Base-by-base conservation (phyloP, 2,888 invertebrate genomes). In the Drosophila demipolita region DNA sequence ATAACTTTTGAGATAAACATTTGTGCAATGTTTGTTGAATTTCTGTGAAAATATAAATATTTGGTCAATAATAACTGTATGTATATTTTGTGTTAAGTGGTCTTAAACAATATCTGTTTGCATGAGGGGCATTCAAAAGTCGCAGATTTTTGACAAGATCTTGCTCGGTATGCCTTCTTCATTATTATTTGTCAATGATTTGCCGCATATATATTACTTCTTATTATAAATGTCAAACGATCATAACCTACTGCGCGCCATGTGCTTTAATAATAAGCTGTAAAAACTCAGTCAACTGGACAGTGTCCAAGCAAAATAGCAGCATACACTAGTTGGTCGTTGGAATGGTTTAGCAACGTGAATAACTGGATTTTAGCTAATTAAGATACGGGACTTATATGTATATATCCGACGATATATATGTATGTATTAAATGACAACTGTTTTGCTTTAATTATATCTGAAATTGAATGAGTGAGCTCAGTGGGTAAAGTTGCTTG, bases 151-250 rank as follows among this genome's bases (percentile, higher is more conserved):
- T 26, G 17, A 49, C 26, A 0, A 26, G 35, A 15, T 53, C 12
- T 45, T 32, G 35, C 11, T 61, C 5, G 61, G 48, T 33, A 49
- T 53, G 38, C 20, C 17, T 38, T 40, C 20, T 57, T 23, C 33
- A 15, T 26, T 40, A 32, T 35, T 33, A 23, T 58, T 50, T 52
- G 58, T 29, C 33, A 40, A 35, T 35, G 26, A n/a, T 40, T 36
- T 26, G 48, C 35, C 36, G 23, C 26, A 17, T 58, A 36, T 54
- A 45, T 55, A 29, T 50, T 50, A 38, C 2, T 59, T 50, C 38
- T 48, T 48, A 35, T 23, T 71, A 12, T 36, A 77, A 80, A 80
- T 80, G 82, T 82, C 80, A 80, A 58, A 70, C 45, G 77, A 61
- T 67, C 82, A 53, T 40, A 23, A 15, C 8, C 8, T 4, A 45